Base-by-base conservation (phyloP, 1,140 invertebrate genomes). In the Tetragnatha versicolor region DNA sequence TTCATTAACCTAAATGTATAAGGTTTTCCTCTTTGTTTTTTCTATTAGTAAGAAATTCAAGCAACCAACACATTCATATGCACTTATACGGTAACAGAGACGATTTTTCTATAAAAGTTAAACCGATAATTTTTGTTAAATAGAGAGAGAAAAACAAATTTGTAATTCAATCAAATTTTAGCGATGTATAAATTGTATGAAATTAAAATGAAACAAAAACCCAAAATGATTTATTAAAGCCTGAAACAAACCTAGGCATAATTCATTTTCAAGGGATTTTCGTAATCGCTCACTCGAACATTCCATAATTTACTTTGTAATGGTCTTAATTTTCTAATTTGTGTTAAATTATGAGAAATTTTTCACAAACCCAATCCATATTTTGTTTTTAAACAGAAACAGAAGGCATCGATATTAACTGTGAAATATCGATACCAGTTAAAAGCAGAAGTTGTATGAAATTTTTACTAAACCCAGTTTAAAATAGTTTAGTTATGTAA, bases 201-300 rank as follows among this genome's bases (percentile, higher is more conserved):
- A 35, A 63, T 25, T 31, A 17, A 60, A 31, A 1, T 33, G 5
- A 31, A 60, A 1, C 10, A 29, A 60, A 60, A 33, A 33, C 17
- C 12, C 17, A 20, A 12, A 22, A 4, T n/a, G 20, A 17, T 29
- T 35, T 42, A 17, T 65, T 42, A 22, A 27, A 65, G 3, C 22
- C 27, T 9, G 14, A 65, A 42, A 42, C 7, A 45, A 39, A 70
- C 68, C 68, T 70, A 70, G 55, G 37, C 68, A 70, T n/a, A 70
- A 20, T 51, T 37, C 68, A 70, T 70, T 51, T 14, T 70, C 68
- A 4, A 70, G 14, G 6, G 68, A 70, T 39, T 70, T 70, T 20
- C 68, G 68, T 10, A 70, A n/a, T 17, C 68, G 68, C 37, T 70
- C 68, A 55, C 47, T 70, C 0, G 47, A 31, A 17, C 45, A 55